Percentiles rank a stretch among this genome's conserved stretches.
phyloP scores from a whole-genome alignment of 1,140 invertebrate genomes.

The Drosophila melanica region DNA sequence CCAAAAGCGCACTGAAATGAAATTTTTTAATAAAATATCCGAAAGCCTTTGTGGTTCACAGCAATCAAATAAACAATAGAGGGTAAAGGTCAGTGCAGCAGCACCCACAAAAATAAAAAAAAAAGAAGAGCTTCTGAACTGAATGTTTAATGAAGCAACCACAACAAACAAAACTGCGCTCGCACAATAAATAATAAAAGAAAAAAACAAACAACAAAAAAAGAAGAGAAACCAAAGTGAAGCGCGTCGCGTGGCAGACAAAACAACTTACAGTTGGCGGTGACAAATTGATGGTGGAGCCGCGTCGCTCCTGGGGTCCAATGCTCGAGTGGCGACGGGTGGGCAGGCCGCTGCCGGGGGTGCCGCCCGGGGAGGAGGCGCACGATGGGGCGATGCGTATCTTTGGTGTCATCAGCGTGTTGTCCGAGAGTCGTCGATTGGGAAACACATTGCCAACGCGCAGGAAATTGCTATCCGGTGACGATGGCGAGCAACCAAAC shows the following conservation, averaged over 20 bases:
- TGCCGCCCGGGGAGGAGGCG: constrained; percentile 92
- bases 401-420: constrained; percentile 95
- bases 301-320: constrained; percentile 93
- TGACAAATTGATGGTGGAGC: constrained; percentile 93
- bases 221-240: constrained; percentile 27
- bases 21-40: constrained; percentile 20
- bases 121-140: constrained; percentile 14
- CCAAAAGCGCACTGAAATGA: constrained; percentile 5
- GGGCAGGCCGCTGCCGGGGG: constrained; percentile 91
- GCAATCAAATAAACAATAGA: constrained; percentile 7
- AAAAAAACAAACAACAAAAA: constrained; percentile 32
- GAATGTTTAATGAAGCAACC: constrained; percentile 46
- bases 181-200: constrained; percentile 47
- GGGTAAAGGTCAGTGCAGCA: constrained; percentile 5
- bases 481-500: constrained; percentile 89
- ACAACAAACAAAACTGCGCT: constrained; percentile 60
- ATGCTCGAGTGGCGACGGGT: constrained; percentile 94
- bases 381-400: constrained; percentile 93
- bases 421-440: constrained; percentile 94
- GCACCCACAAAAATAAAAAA: constrained; percentile 11
- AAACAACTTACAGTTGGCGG: constrained; percentile 91
- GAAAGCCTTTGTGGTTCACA: constrained; percentile 35
- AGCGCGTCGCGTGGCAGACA: constrained; percentile 43
- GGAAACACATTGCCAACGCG: constrained; percentile 91
- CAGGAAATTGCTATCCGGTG: constrained; percentile 94